A percentile compares a stretch with the other conserved stretches of the same genome.
phyloP scores from a whole-genome alignment of 92 coral and sea anemone genomes.

The Meandrina meandrites region DNA sequence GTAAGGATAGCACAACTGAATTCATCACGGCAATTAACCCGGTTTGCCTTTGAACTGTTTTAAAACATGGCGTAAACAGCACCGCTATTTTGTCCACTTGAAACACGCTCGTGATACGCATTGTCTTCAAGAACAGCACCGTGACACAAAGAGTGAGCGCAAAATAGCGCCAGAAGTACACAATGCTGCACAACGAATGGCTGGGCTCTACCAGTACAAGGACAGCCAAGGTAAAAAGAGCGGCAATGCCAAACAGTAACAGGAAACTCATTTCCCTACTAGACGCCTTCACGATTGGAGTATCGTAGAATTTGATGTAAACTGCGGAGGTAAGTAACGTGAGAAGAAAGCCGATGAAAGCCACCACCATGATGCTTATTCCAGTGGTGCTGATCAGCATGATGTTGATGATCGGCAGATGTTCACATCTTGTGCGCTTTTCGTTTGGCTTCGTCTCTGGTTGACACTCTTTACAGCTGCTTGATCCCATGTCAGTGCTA shows the following conservation, averaged over 20 bases:
- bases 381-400: constrained; percentile 44
- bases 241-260: constrained; percentile 29
- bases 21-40: constrained; percentile 17
- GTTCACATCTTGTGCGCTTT: constrained; percentile 43
- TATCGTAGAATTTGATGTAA: constrained; percentile 28
- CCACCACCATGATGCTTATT: constrained; percentile 21
- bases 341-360: constrained; percentile 19
- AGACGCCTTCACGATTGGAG: constrained; percentile 59
- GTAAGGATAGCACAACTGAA: constrained; percentile 26
- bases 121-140: constrained; percentile 54
- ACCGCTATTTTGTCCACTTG: constrained; percentile 36
- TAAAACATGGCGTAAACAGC: constrained; percentile 32
- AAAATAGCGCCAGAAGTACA: constrained; percentile 41
- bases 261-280: constrained; percentile 53
- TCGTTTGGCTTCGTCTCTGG: constrained; percentile 52
- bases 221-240: constrained; percentile 35
- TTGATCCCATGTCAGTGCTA: constrained; percentile 45
- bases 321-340: constrained; percentile 11
- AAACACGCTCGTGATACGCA: constrained; percentile 59
- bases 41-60: constrained; percentile 35
- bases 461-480: constrained; percentile 58
- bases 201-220: constrained; percentile 43
- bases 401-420: constrained; percentile 49
- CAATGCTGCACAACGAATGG: constrained; percentile 16
- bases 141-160: constrained; percentile 38